phyloP scores from a whole-genome alignment of 1,140 invertebrate species.

The Heliconius nattereri region DNA sequence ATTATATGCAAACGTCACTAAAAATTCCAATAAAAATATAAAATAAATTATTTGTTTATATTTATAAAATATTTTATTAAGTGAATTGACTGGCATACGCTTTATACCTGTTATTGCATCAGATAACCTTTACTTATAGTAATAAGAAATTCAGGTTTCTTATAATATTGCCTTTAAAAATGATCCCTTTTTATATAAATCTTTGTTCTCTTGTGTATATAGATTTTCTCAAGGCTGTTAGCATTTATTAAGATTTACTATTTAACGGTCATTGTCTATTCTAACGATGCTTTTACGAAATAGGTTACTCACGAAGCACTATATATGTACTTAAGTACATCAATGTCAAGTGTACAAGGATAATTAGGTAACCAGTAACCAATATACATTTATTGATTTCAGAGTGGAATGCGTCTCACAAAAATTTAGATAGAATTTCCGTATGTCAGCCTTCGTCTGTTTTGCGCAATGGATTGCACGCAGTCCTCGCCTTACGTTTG shows the following conservation, averaged over 20 bases:
- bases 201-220: not conserved
- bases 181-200: not conserved
- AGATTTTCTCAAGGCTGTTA: not conserved
- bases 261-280: slow-evolving; percentile 42
- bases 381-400: slow-evolving; percentile 26
- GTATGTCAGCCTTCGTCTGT: slow-evolving; percentile 53
- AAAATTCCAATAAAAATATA: not conserved
- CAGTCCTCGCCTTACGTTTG: slow-evolving; percentile 22
- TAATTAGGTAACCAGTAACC: slow-evolving; percentile 33
- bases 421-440: slow-evolving; percentile 57
- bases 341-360: slow-evolving; percentile 69
- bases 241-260: slow-evolving; percentile 8
- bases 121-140: slow-evolving; percentile 11
- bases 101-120: not conserved
- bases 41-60: not conserved
- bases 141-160: slow-evolving; percentile 6
- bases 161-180: not conserved
- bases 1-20: not conserved
- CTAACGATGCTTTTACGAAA: slow-evolving; percentile 50
- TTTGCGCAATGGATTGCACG: slow-evolving; percentile 48
- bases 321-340: slow-evolving; percentile 21
- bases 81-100: not conserved
- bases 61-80: not conserved
- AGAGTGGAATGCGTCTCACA: slow-evolving; percentile 30
- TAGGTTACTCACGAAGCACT: slow-evolving; percentile 36